phyloP scores from a whole-genome alignment of 2,113 vertebrate genomes.

The Prunella fulvescens region DNA sequence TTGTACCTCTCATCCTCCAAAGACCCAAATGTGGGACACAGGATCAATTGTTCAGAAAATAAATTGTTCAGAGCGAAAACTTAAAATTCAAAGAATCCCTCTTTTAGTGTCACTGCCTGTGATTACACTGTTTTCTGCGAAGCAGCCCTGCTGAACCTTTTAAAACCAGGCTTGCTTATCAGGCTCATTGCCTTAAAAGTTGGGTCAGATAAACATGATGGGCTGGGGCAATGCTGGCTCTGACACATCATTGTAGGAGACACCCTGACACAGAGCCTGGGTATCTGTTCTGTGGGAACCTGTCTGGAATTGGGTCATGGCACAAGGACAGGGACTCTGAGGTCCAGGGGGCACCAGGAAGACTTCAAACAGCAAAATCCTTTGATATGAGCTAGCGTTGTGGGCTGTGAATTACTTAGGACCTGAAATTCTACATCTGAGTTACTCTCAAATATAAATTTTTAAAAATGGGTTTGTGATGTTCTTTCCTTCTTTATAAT shows the following conservation, averaged over 20 bases:
- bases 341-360: background rate
- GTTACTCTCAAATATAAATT: background rate
- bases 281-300: background rate
- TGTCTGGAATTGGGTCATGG: background rate
- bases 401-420: background rate
- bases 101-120: background rate
- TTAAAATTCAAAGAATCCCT: background rate
- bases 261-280: accelerated
- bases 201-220: background rate
- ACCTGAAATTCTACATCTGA: background rate
- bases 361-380: background rate
- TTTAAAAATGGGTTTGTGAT: background rate
- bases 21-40: constrained; percentile 13
- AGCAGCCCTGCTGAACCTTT: background rate
- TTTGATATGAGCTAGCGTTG: background rate
- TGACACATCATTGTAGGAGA: background rate
- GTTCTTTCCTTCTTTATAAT: background rate
- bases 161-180: background rate
- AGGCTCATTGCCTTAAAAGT: background rate
- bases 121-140: background rate
- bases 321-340: background rate
- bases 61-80: background rate
- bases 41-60: constrained; percentile 36
- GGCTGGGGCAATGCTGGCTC: background rate
- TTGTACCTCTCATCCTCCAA: constrained; percentile 21